Evolutionary conservation across 1,140 invertebrate species (phyloP), one percentile per base, ranked within the genome.

Genomic region (Chrysomallon squamiferum): DNA sequence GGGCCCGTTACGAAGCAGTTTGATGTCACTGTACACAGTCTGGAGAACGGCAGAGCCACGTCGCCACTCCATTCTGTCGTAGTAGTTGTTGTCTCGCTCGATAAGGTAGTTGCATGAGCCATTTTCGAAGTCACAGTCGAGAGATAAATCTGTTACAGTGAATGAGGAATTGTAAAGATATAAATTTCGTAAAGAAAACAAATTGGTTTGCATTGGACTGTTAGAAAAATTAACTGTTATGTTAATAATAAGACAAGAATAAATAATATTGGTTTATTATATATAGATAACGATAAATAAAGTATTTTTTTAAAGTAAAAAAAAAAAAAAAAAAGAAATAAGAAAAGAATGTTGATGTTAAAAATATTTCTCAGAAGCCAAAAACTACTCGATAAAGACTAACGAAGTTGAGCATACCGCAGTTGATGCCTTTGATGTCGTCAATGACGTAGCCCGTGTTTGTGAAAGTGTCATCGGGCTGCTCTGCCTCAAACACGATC

Each of bases 81-180:
- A 54, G 50, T 27, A 54, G 22, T 54, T 27, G 50, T 29, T 30
- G 22, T 54, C 50, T 22, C 50, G 50, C n/a, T 54, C 50, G 50
- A 54, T 54, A 13, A 54, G 22, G 50, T 54, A 54, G 50, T 54
- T 54, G 29, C 50, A 54, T 4, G 50, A 20, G 25, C 25, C 25
- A 30, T 54, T 54, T 13, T 54, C 50, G 25, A 54, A 54, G 50
- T 54, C 50, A 9, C 50, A 54, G 50, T 54, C 50, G 22, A 54
- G 13, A 9, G 50, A 54, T 22, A 54, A 29, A 27, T 54, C 50
- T 54, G 50, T 18, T 4, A 5, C n/a, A n/a, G n/a, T n/a, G n/a
- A n/a, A n/a, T n/a, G n/a, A n/a, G n/a, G n/a, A n/a, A n/a, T n/a
- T n/a, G n/a, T n/a, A n/a, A n/a, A n/a, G n/a, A n/a, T n/a, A n/a